Conservation (phyloP, 2,113 vertebrate genomes). For the Amphilophus citrinellus region DNA sequence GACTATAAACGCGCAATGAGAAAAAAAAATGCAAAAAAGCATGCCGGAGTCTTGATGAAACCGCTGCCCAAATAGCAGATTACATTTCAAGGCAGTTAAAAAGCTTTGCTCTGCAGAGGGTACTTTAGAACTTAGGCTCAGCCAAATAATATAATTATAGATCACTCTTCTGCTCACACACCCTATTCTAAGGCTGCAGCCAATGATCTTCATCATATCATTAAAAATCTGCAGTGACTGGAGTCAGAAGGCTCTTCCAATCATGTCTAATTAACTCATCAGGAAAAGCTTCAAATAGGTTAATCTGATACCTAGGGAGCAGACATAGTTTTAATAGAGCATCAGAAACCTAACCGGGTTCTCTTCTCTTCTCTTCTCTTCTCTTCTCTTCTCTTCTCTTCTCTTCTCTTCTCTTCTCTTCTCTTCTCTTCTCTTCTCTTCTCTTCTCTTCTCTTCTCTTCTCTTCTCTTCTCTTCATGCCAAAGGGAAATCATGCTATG, state of each 20-base stretch:
- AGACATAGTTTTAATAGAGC: conserved; percentile 43
- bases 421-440: no score
- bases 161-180: background rate
- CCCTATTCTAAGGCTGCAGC: conserved; percentile 1
- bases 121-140: conserved; percentile 28
- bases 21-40: background rate
- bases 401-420: conserved; percentile 13
- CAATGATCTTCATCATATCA: conserved; percentile 44
- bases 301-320: conserved; percentile 57
- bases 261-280: conserved; percentile 61
- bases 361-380: background rate
- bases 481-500: no score
- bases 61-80: conserved; percentile 36
- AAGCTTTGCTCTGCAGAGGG: conserved; percentile 21
- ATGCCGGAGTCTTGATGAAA: conserved; percentile 8
- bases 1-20: background rate
- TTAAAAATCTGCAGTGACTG: conserved; percentile 38
- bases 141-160: conserved; percentile 47
- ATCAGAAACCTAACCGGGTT: conserved; percentile 37
- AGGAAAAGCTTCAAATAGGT: conserved; percentile 54
- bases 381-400: background rate
- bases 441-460: no score
- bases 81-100: conserved; percentile 9
- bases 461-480: no score
- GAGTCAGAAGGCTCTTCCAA: conserved; percentile 37